Conservation (phyloP, 2,113 vertebrate genomes). For the Vulpes lagopus region DNA sequence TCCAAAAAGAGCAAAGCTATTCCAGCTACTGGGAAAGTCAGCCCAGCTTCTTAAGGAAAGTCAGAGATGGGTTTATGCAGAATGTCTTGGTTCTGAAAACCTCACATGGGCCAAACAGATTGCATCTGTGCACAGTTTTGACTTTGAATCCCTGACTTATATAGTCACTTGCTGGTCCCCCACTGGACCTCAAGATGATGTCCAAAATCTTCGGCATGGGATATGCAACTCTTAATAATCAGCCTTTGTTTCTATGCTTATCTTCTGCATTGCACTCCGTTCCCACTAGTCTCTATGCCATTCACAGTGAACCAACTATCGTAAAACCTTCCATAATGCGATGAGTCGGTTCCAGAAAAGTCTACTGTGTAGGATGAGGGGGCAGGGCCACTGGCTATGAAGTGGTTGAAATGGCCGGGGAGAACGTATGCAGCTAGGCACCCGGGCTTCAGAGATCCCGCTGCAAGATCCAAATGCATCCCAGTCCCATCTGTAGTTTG, state of each 20-base stretch:
- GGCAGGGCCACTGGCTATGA: too few species aligned
- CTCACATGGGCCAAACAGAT: background rate
- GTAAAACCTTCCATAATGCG: background rate
- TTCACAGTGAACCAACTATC: background rate
- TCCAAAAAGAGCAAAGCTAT: background rate
- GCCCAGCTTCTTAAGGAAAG: background rate
- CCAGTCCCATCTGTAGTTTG: background rate
- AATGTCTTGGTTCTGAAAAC: slow-evolving; percentile 21
- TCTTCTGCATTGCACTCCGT: background rate
- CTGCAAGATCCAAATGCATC: background rate
- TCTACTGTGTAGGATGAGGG: background rate
- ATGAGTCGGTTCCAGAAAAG: background rate
- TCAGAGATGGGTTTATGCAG: background rate
- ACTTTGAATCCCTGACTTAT: background rate
- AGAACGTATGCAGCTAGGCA: background rate
- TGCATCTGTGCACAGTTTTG: background rate
- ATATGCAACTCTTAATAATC: background rate
- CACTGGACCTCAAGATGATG: background rate
- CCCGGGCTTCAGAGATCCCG: background rate
- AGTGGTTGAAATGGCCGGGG: too few species aligned
- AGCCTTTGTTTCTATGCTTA: background rate
- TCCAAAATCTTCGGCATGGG: background rate
- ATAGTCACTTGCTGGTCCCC: background rate
- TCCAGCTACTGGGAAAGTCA: background rate
- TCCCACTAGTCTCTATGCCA: background rate